Base-by-base conservation (phyloP, 2,113 vertebrate species). In the Mohoua ochrocephala region DNA sequence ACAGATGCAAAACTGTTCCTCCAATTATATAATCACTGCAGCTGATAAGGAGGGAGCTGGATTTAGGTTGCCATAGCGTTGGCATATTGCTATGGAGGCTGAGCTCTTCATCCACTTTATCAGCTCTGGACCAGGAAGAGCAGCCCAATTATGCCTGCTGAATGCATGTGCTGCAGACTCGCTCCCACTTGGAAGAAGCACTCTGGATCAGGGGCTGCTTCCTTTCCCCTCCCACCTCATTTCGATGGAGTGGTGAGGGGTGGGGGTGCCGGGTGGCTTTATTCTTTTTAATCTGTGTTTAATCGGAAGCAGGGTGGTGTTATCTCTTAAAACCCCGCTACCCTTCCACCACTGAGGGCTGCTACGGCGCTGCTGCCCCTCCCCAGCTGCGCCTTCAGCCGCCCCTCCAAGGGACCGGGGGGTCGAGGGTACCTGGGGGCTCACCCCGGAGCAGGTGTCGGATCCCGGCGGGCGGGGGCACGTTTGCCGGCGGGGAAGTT, bases 21-120 rank as follows among this genome's bases (percentile, higher is more conserved):
- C 92, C 97, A 98, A 97, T 98, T 98, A 98, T 97, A 98, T 98
- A 98, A 98, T 96, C 98, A 98, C 98, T 98, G 98, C 98, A 98
- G 98, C 96, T 98, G 96, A 96, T 94, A 97, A 97, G 89, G 87
- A 97, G 89, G 95, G 93, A 97, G 88, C 91, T 89, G 92, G 96
- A 97, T 97, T 93, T 96, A 83, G 98, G 98, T 98, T 98, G 98
- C 98, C 97, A 98, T 98, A 98, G 98, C 24, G 79, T 88, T 97
- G 94, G 97, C 96, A 96, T 95, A 97, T 95, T 97, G 95, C 97
- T 98, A 94, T 95, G 93, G 97, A 98, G 95, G 95, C 96, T 93
- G 95, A 96, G 92, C 89, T 95, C 93, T 89, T 82, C 6, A 68
- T 96, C 95, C 97, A 96, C 90, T 84, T 95, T 87, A 92, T 84